phyloP scores from a whole-genome alignment of 2,797 vertebrate genomes.

The Acanthornis magna region DNA sequence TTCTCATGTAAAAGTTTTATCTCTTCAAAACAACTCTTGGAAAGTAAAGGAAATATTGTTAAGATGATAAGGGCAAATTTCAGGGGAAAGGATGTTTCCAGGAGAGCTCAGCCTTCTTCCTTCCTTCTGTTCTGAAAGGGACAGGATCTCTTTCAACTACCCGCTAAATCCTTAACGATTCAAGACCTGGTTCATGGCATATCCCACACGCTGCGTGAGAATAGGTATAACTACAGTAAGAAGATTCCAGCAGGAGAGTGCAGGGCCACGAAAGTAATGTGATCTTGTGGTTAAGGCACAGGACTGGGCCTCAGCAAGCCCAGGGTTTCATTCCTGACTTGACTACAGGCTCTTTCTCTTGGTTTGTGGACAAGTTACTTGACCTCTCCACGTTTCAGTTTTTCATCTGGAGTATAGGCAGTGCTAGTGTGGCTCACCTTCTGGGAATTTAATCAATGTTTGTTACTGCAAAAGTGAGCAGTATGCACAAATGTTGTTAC shows the following conservation, averaged over 20 bases:
- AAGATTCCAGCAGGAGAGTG: neutral
- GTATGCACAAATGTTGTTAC: neutral
- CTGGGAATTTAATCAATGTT: neutral
- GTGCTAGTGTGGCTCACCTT: neutral
- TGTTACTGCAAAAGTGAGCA: neutral
- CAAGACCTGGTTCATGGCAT: neutral
- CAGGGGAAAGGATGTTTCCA: slow-evolving; percentile 16
- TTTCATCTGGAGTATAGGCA: neutral
- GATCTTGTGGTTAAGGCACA: neutral
- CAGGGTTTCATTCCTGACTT: neutral
- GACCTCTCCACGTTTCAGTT: neutral
- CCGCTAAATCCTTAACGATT: neutral
- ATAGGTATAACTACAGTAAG: neutral
- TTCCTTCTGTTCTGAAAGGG: slow-evolving; percentile 28
- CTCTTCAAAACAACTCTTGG: slow-evolving; percentile 36
- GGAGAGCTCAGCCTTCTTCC: slow-evolving; percentile 19
- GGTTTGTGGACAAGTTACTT: neutral
- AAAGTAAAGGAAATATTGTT: slow-evolving; percentile 38
- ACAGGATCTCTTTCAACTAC: neutral
- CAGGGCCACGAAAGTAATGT: neutral
- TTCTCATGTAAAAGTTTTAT: neutral
- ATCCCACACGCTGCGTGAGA: neutral
- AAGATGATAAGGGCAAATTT: neutral
- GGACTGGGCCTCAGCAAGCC: neutral
- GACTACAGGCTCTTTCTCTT: neutral